These are phyloP conservation scores for Oscheius onirici DNA, from an alignment of 2,888 invertebrate species.

Conservation along the genomic window DNA sequence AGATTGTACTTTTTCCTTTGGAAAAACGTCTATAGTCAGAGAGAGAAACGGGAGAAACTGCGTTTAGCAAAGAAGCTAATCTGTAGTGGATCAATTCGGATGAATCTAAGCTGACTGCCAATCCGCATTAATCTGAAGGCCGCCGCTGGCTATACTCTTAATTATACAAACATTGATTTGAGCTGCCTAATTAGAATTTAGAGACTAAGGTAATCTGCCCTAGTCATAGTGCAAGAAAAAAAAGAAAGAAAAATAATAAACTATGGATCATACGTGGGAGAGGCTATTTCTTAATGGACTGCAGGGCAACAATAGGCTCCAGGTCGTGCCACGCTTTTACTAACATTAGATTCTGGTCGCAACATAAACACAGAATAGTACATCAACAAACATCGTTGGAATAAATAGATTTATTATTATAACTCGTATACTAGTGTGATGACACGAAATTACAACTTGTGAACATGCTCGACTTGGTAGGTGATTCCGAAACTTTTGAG, in stretches of 20 bases:
- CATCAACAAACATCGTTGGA: no score
- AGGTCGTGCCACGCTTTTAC: not conserved
- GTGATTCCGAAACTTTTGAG: constrained; percentile 79
- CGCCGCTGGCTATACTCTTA: constrained; percentile 21
- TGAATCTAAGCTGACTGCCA: constrained; percentile 33
- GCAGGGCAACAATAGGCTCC: not conserved
- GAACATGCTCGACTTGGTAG: constrained; percentile 25
- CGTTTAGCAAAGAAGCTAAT: constrained; percentile 23
- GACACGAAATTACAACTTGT: constrained; percentile 6
- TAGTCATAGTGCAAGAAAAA: not conserved
- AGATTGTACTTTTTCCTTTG: no score
- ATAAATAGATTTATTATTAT: constrained; percentile 9
- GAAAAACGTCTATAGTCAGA: not conserved
- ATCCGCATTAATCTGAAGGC: constrained; percentile 30
- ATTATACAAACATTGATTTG: constrained; percentile 26
- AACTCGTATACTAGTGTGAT: not conserved
- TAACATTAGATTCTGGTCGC: not conserved
- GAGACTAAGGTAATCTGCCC: not conserved
- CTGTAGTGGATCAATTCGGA: constrained; percentile 33
- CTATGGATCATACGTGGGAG: not conserved
- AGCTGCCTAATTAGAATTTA: not conserved
- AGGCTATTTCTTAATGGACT: no score
- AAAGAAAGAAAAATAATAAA: not conserved
- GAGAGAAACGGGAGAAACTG: not conserved
- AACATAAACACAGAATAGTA: not conserved